Evolutionary conservation across 2,888 invertebrate genomes (phyloP).

Genomic region (Bruchidius siliquastri): DNA sequence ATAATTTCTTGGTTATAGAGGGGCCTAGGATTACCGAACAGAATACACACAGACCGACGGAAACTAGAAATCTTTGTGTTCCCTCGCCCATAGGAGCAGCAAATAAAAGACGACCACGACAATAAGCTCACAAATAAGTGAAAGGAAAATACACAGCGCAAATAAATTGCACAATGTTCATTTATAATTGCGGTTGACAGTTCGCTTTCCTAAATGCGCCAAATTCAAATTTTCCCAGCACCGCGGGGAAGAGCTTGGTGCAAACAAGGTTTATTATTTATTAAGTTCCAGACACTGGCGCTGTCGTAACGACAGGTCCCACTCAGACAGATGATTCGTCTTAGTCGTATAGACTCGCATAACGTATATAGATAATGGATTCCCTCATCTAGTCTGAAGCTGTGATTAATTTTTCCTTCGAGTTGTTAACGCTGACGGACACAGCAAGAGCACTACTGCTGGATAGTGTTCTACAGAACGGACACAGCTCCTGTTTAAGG

Average conservation of each 20-base stretch:
- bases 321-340: neutral
- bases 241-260: neutral
- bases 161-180: no score
- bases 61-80: no score
- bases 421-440: constrained; percentile 30
- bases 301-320: neutral
- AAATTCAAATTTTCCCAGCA: neutral
- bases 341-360: constrained; percentile 15
- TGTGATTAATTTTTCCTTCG: constrained; percentile 36
- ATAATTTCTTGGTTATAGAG: no score
- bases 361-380: constrained; percentile 36
- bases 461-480: neutral
- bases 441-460: constrained; percentile 16
- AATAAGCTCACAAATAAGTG: no score
- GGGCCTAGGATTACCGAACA: no score
- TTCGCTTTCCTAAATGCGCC: neutral
- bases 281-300: neutral
- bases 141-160: no score
- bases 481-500: no score
- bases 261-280: neutral
- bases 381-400: constrained; percentile 29
- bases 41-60: no score
- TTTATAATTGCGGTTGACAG: neutral
- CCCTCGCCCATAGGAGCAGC: no score
- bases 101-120: no score